These are phyloP conservation scores for Antedon mediterranea DNA, from an alignment of 53 echinoderm and acorn worm species.

Conservation along the genomic window DNA sequence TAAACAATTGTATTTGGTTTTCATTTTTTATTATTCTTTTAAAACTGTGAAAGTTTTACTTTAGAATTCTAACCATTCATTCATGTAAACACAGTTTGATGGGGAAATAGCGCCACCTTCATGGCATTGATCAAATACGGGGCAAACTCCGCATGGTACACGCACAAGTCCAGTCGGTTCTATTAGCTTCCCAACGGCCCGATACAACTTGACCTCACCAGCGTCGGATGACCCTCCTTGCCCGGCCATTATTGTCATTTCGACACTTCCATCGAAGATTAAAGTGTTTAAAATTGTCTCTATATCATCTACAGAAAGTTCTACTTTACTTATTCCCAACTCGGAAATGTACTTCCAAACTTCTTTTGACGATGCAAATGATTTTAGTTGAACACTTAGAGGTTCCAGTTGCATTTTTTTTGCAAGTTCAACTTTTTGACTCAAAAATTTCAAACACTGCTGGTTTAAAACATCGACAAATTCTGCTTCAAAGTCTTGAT, in stretches of 20 bases:
- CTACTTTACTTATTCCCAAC: conserved; percentile 82
- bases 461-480: conserved; percentile 95
- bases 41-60: not conserved
- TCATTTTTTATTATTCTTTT: too few relatives aligned
- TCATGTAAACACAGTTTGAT: conserved; percentile 89
- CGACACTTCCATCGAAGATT: conserved; percentile 91
- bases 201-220: conserved; percentile 58
- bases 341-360: conserved; percentile 88
- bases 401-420: conserved; percentile 48
- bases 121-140: conserved; percentile 88
- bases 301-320: conserved; percentile 87
- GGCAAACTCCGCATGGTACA: conserved; percentile 97
- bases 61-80: conserved; percentile 97
- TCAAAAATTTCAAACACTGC: conserved; percentile 84
- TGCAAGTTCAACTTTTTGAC: conserved; percentile 54
- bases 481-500: conserved; percentile 95
- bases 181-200: conserved; percentile 58
- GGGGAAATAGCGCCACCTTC: conserved; percentile 80
- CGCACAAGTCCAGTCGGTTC: conserved; percentile 78
- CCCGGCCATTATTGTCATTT: conserved; percentile 59
- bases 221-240: conserved; percentile 22
- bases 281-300: conserved; percentile 81
- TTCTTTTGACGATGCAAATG: conserved; percentile 62
- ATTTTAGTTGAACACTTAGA: conserved; percentile 41
- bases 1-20: too few relatives aligned